phyloP scores from a whole-genome alignment of 1,140 invertebrate species.

The Galleria mellonella region DNA sequence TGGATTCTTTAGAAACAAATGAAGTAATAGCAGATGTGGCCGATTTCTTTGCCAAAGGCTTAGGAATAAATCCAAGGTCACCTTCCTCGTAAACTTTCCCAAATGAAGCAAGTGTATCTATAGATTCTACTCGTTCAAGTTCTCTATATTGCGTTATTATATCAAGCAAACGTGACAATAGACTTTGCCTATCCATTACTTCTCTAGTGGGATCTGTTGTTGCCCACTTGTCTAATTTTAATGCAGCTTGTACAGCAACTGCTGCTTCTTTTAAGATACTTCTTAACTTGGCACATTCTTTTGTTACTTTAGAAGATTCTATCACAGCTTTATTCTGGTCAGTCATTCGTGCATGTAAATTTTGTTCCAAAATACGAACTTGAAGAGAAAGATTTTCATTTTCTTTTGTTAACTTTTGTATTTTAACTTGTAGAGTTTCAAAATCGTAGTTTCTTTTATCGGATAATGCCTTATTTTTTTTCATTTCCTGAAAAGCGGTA shows the following conservation, averaged over 20 bases:
- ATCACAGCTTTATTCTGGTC: conserved; percentile 67
- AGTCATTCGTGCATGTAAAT: conserved; percentile 71
- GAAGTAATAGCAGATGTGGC: conserved; percentile 11
- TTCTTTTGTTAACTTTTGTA: conserved; percentile 59
- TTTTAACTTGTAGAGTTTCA: conserved; percentile 53
- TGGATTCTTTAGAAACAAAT: conserved; percentile 25
- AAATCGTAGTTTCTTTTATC: conserved; percentile 60
- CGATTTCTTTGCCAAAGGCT: conserved; percentile 36
- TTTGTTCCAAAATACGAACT: conserved; percentile 74
- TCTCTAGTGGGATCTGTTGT: conserved; percentile 40
- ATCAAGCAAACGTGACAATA: conserved; percentile 73
- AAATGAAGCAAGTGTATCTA: conserved; percentile 60
- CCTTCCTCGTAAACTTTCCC: conserved; percentile 71
- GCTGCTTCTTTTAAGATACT: conserved; percentile 77
- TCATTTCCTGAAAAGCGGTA: conserved; percentile 61
- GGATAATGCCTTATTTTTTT: conserved; percentile 50
- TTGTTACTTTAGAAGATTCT: conserved; percentile 66
- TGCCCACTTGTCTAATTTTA: conserved; percentile 72
- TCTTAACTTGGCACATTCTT: conserved; percentile 73
- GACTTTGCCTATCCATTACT: conserved; percentile 71
- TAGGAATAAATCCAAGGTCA: conserved; percentile 75
- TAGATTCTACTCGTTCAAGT: conserved; percentile 45
- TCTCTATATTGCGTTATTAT: conserved; percentile 63
- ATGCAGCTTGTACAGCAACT: conserved; percentile 74
- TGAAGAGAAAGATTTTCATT: conserved; percentile 63